Conservation (phyloP, 2,888 invertebrate species). For the Rotaria sp. region DNA sequence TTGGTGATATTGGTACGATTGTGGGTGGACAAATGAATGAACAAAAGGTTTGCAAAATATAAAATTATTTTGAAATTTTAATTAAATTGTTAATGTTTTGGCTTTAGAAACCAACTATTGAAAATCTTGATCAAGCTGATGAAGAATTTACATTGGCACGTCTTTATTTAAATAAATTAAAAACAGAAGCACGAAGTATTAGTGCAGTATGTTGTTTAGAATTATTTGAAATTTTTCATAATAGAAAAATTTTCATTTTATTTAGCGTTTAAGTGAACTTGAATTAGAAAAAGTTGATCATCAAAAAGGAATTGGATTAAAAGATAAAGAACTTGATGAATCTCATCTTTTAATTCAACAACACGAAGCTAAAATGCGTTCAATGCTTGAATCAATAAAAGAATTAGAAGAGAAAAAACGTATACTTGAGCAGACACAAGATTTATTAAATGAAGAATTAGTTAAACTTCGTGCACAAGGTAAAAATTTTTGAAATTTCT, state of each 20-base stretch:
- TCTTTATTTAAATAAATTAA: constrained; percentile 94
- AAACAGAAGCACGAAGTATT: constrained; percentile 92
- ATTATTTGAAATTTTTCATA: neutral
- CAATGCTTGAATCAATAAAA: constrained; percentile 83
- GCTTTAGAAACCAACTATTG: neutral
- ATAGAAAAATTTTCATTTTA: neutral
- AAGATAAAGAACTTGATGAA: constrained; percentile 45
- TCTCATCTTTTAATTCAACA: constrained; percentile 44
- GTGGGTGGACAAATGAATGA: constrained; percentile 61
- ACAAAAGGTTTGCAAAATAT: neutral
- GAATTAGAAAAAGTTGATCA: constrained; percentile 27
- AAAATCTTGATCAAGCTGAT: constrained; percentile 61
- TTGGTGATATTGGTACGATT: constrained; percentile 83
- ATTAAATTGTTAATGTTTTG: neutral
- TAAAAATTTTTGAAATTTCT: constrained; percentile 9
- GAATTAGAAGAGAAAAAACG: constrained; percentile 89
- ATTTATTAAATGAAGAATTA: constrained; percentile 82
- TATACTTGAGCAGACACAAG: constrained; percentile 82
- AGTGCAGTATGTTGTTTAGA: constrained; percentile 56
- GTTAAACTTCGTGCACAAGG: constrained; percentile 71
- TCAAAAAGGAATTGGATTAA: constrained; percentile 31
- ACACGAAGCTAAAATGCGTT: constrained; percentile 90
- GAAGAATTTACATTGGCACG: constrained; percentile 97
- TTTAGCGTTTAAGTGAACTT: constrained; percentile 18
- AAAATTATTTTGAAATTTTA: neutral